Evolutionary conservation across 2,797 vertebrate species (phyloP), one percentile per base, ranked within the genome.

Genomic region (Karalla daura): DNA sequence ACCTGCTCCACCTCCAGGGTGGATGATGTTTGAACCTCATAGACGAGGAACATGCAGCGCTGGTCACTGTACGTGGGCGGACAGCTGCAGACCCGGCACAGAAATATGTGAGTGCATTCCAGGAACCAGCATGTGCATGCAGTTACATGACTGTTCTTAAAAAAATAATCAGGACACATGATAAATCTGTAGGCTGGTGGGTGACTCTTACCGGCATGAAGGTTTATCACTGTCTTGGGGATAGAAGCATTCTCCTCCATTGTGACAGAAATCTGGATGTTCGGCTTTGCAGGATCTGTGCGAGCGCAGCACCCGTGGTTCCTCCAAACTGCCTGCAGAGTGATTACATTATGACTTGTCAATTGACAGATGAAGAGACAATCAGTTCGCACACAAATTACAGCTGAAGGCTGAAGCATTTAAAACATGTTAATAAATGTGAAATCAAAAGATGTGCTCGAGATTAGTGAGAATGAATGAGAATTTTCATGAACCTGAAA

Each of bases 201-300:
- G 2, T 7, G 14, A 10, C 2, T 23, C 88, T 84, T 76, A 90
- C 93, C 74, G 83, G 92, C 93, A 94, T 11, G 11, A 86, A 3
- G 89, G 90, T 11, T 44, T 15, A 2, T 79, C 28, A 1, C 14
- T 83, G 66, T 93, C 91, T 44, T 89, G 81, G 4, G 86, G 84
- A 63, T 78, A 88, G 30, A 88, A 68, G 86, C 93, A 94, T 41
- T 44, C 13, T 12, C 92, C 88, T 1, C 61, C 89, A 2, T 93
- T 91, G 12, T 39, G 1, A 58, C 93, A 94, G 66, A 39, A 94
- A 1, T 14, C 4, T 2, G 37, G n/a, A 15, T 90, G 24, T 24
- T 88, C 47, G 1, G 13, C 45, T 20, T 36, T 56, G 7, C 93
- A 94, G 0, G 83, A 14, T 1, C 10, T 85, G 51, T 78, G 68